Evolutionary conservation across 64 coral and sea anemone genomes (phyloP), one percentile per base, ranked within the genome.

Genomic region (Orbicella faveolata): DNA sequence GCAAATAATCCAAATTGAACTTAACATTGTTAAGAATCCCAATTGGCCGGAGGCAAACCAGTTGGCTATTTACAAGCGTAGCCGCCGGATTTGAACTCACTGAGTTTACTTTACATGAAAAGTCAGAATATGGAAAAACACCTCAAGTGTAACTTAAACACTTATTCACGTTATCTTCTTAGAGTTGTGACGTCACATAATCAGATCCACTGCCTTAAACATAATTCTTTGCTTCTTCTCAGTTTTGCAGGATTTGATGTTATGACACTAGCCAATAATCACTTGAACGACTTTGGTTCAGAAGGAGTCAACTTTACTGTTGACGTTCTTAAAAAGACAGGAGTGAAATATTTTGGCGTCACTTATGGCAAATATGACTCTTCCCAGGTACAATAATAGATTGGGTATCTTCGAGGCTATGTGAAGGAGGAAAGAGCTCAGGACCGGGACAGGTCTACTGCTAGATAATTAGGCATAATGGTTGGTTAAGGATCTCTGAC

Each of bases 201-300:
- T 6, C 44, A 48, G 7, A 48, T 48, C 44, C 44, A 48, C 44
- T 30, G 30, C 30, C 30, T 30, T 30, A 30, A 30, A 30, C 0
- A 48, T 48, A 0, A 48, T 48, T 48, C 44, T 48, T 48, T 59
- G 55, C 55, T 16, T 59, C 13, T 10, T 59, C 55, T 59, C 20
- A 88, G 85, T 23, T 88, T 88, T 73, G 85, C 85, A 74, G 70
- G 85, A 41, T 74, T 88, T 75, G n/a, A 88, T 48, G 41, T 61
- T 57, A 14, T 88, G 16, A 88, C 85, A 16, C 48, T 88, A 25
- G 85, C 85, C 41, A 88, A 88, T 25, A 88, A 88, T 55, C 85
- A 88, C 34, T 20, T 88, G 37, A 88, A 76, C 67, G 85, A 88
- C 25, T 88, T 19, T 53, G 85, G 85, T 33, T 61, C 72, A 0